phyloP scores from a whole-genome alignment of 1,140 invertebrate genomes.

The Macrosteles quadrilineatus region DNA sequence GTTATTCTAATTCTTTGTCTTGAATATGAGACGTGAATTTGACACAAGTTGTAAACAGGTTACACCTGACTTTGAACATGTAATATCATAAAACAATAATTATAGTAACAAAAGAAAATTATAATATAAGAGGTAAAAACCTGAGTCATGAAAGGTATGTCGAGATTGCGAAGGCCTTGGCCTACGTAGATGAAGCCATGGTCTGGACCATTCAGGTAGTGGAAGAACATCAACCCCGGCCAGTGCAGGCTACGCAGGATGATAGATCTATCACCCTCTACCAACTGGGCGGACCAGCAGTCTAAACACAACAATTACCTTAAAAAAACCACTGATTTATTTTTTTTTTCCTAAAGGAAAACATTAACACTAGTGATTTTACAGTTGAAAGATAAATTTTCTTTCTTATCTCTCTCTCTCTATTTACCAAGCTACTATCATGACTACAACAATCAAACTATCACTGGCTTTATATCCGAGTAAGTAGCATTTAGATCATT shows the following conservation, averaged over 20 bases:
- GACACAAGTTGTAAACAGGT: too few species aligned
- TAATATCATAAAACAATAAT: too few species aligned
- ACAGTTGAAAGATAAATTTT: neutral
- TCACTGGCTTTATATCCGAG: too few species aligned
- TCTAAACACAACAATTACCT: constrained; percentile 45
- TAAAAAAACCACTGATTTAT: neutral
- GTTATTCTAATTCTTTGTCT: too few species aligned
- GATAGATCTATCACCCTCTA: constrained; percentile 56
- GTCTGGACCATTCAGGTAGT: constrained; percentile 63
- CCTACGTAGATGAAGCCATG: constrained; percentile 73
- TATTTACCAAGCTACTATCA: too few species aligned
- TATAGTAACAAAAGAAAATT: too few species aligned
- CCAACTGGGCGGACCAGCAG: constrained; percentile 64
- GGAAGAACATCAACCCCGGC: constrained; percentile 73
- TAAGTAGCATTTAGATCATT: too few species aligned
- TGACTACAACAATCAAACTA: too few species aligned
- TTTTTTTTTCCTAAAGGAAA: neutral
- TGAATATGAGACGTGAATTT: too few species aligned
- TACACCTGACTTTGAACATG: too few species aligned
- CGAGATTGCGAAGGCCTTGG: constrained; percentile 69
- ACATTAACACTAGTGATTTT: neutral
- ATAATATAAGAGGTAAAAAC: neutral
- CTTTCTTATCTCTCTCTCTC: neutral
- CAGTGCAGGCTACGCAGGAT: constrained; percentile 69
- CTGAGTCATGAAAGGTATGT: constrained; percentile 65